Percentiles rank a stretch among this genome's conserved stretches.
Evolutionary conservation across 64 coral and sea anemone genomes (phyloP).

Genomic region (Acropora yongei): DNA sequence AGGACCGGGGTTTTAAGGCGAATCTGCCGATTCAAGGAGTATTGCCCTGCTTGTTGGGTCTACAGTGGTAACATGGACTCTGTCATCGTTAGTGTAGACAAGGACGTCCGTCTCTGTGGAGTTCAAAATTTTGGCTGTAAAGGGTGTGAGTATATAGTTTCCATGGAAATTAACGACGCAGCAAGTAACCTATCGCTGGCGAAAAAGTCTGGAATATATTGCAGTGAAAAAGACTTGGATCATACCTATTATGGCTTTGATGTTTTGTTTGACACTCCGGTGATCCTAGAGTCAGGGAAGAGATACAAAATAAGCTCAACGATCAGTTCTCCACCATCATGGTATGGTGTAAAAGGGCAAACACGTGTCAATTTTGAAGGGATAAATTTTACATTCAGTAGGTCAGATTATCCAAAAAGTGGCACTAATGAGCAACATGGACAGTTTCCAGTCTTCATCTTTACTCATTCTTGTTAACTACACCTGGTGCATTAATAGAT

Average conservation of each 20-base stretch:
- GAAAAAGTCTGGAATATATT: background rate
- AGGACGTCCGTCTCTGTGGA: background rate
- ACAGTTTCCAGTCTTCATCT: too few relatives aligned
- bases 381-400: background rate
- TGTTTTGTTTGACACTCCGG: background rate
- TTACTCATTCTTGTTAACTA: too few relatives aligned
- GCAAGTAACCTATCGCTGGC: too few relatives aligned
- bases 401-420: too few relatives aligned
- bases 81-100: background rate
- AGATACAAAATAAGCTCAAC: background rate
- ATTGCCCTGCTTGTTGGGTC: background rate
- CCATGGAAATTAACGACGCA: background rate
- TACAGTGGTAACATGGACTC: too few relatives aligned
- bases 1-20: background rate
- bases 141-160: background rate
- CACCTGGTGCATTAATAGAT: too few relatives aligned
- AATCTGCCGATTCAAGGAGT: too few relatives aligned
- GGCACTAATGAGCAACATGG: too few relatives aligned
- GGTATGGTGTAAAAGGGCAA: background rate
- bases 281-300: background rate
- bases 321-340: background rate
- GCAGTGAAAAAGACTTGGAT: background rate
- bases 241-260: background rate
- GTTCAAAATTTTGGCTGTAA: slow-evolving; percentile 4
- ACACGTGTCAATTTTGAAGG: background rate